Evolutionary conservation across 2,888 invertebrate genomes (phyloP).

Genomic region (Aquatica leii): DNA sequence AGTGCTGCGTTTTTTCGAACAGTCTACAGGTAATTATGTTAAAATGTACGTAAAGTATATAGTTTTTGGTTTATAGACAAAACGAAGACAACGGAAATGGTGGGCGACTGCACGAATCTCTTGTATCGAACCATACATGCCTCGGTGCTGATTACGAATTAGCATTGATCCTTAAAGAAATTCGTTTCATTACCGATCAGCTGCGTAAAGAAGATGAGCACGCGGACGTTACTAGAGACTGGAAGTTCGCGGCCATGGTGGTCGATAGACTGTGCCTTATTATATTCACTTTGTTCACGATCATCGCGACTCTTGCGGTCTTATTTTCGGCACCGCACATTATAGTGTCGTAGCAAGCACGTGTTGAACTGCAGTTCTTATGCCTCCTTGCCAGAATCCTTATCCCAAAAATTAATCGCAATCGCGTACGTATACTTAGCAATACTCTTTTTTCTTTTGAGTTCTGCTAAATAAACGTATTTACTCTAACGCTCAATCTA

Average conservation of each 20-base stretch:
- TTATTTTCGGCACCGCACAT: slow-evolving; percentile 96
- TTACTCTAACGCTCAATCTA: slow-evolving; percentile 45
- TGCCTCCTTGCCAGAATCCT: slow-evolving; percentile 36
- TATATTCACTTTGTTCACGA: slow-evolving; percentile 98
- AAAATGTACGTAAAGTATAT: background rate
- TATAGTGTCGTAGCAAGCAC: slow-evolving; percentile 83
- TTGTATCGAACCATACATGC: slow-evolving; percentile 82
- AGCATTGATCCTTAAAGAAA: slow-evolving; percentile 93
- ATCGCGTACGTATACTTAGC: slow-evolving; percentile 30
- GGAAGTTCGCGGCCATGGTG: slow-evolving; percentile 99
- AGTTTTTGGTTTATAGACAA: slow-evolving; percentile 52
- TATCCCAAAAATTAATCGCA: slow-evolving; percentile 29
- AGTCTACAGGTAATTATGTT: slow-evolving; percentile 71
- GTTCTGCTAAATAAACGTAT: slow-evolving; percentile 38
- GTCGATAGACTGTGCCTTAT: slow-evolving; percentile 99
- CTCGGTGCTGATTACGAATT: slow-evolving; percentile 89
- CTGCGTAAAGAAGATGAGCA: slow-evolving; percentile 95
- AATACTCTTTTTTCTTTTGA: slow-evolving; percentile 30
- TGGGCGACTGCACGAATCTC: slow-evolving; percentile 77
- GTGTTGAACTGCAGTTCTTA: slow-evolving; percentile 56
- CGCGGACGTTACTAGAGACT: slow-evolving; percentile 94
- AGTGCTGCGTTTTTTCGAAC: slow-evolving; percentile 74
- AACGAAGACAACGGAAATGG: slow-evolving; percentile 65
- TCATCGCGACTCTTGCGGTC: slow-evolving; percentile 96
- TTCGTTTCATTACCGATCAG: slow-evolving; percentile 91